phyloP scores from a whole-genome alignment of 1,140 invertebrate genomes.

The Whitmania pigra region DNA sequence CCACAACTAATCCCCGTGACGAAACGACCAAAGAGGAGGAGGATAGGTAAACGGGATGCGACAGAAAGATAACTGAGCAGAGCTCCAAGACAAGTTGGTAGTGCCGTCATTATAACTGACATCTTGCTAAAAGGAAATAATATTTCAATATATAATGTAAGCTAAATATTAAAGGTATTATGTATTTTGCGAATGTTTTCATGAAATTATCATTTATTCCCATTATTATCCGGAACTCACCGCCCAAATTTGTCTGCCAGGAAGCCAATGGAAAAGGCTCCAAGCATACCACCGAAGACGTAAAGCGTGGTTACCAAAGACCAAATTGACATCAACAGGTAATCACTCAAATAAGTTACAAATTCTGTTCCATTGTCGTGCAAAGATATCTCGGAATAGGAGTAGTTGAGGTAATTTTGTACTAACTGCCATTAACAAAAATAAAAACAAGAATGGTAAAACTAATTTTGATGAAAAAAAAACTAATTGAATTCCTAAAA shows the following conservation, averaged over 20 bases:
- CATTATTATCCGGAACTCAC: slow-evolving; percentile 38
- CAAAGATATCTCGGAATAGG: not conserved
- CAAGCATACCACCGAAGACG: slow-evolving; percentile 79
- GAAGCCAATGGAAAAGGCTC: slow-evolving; percentile 62
- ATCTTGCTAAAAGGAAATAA: slow-evolving; percentile 9
- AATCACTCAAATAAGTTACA: not conserved
- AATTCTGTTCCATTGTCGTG: not conserved
- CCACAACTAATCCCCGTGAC: slow-evolving; percentile 22
- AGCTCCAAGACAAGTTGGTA: slow-evolving; percentile 16
- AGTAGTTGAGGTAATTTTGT: not conserved
- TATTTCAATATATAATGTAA: too few species aligned
- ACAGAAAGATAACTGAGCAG: slow-evolving; percentile 17
- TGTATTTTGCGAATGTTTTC: too few species aligned
- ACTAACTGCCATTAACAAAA: not conserved
- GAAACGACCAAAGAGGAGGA: slow-evolving; percentile 23
- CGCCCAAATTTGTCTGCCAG: slow-evolving; percentile 64
- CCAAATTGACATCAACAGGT: slow-evolving; percentile 32
- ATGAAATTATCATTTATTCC: too few species aligned
- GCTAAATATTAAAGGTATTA: too few species aligned
- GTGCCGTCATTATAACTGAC: not conserved
- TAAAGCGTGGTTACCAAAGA: slow-evolving; percentile 67
- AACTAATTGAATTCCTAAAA: slow-evolving; percentile 1
- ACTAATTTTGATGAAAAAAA: not conserved
- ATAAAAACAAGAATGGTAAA: not conserved
- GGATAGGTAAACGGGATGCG: slow-evolving; percentile 10